phyloP scores from a whole-genome alignment of 1,140 invertebrate species.

The Drosophila prosaltans region DNA sequence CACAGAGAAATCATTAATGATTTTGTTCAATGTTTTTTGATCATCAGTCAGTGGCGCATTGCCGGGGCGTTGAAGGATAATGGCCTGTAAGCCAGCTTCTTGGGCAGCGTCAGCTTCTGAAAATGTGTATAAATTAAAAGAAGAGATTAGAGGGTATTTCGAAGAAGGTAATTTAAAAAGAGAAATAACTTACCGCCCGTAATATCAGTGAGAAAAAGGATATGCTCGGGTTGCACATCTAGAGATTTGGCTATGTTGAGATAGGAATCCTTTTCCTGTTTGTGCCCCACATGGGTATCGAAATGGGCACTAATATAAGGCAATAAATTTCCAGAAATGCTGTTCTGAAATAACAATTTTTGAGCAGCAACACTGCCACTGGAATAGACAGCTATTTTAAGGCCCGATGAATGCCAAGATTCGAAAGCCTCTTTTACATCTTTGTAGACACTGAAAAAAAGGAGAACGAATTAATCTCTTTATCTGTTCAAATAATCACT shows the following conservation, averaged over 20 bases:
- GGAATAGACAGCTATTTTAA: slow-evolving; percentile 93
- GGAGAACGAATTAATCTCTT: slow-evolving; percentile 54
- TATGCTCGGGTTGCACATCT: slow-evolving; percentile 85
- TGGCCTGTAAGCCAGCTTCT: slow-evolving; percentile 87
- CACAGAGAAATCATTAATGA: slow-evolving; percentile 35
- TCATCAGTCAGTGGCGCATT: slow-evolving; percentile 85
- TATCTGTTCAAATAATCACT: not conserved
- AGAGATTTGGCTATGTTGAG: slow-evolving; percentile 89
- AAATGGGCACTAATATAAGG: slow-evolving; percentile 91
- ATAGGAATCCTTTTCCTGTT: slow-evolving; percentile 90
- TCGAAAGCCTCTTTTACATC: slow-evolving; percentile 91
- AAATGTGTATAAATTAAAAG: slow-evolving; percentile 17
- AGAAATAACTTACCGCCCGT: slow-evolving; percentile 86
- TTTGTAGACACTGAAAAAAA: slow-evolving; percentile 89
- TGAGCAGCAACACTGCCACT: slow-evolving; percentile 96
- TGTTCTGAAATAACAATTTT: slow-evolving; percentile 92
- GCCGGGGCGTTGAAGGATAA: slow-evolving; percentile 90
- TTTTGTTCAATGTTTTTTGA: slow-evolving; percentile 34
- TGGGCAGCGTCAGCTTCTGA: slow-evolving; percentile 92
- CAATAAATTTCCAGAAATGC: slow-evolving; percentile 90
- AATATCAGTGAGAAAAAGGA: slow-evolving; percentile 94
- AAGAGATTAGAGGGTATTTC: not conserved
- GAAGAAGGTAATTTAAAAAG: not conserved
- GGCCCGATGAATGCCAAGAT: slow-evolving; percentile 86
- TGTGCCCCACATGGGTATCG: slow-evolving; percentile 92